These are phyloP conservation scores for Nautilus pompilius DNA, from an alignment of 1,140 invertebrate genomes.

Conservation along the genomic window DNA sequence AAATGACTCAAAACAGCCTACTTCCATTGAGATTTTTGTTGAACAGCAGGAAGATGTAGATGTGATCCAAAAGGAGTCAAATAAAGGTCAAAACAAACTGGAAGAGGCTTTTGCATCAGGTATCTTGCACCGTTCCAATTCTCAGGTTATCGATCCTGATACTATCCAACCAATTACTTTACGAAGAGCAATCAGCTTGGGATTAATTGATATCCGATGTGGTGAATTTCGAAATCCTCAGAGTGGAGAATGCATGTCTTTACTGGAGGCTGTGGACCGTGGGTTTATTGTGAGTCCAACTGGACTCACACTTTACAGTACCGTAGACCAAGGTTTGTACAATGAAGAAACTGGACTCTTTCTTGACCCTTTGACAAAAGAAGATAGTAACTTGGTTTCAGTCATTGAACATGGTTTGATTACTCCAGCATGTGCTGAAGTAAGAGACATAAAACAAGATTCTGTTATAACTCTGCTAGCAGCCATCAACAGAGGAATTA, in stretches of 20 bases:
- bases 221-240: constrained; percentile 78
- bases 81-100: constrained; percentile 29
- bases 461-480: constrained; percentile 35
- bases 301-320: constrained; percentile 74
- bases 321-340: constrained; percentile 82
- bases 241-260: constrained; percentile 71
- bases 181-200: constrained; percentile 40
- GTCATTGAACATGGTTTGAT: constrained; percentile 63
- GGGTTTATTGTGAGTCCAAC: constrained; percentile 45
- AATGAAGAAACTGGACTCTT: constrained; percentile 78
- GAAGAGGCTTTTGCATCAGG: constrained; percentile 45
- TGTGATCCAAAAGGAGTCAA: constrained; percentile 29
- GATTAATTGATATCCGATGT: constrained; percentile 68
- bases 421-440: constrained; percentile 76
- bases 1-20: too few relatives aligned
- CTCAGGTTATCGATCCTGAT: constrained; percentile 47
- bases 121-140: constrained; percentile 40
- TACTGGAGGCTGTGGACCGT: constrained; percentile 73
- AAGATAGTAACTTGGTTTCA: constrained; percentile 78
- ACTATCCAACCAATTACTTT: constrained; percentile 44
- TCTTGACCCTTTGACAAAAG: constrained; percentile 67
- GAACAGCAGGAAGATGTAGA: too few relatives aligned
- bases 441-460: constrained; percentile 41
- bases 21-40: too few relatives aligned
- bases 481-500: constrained; percentile 72